phyloP scores from a whole-genome alignment of 2,888 invertebrate species.

The Seira sanloemensis region DNA sequence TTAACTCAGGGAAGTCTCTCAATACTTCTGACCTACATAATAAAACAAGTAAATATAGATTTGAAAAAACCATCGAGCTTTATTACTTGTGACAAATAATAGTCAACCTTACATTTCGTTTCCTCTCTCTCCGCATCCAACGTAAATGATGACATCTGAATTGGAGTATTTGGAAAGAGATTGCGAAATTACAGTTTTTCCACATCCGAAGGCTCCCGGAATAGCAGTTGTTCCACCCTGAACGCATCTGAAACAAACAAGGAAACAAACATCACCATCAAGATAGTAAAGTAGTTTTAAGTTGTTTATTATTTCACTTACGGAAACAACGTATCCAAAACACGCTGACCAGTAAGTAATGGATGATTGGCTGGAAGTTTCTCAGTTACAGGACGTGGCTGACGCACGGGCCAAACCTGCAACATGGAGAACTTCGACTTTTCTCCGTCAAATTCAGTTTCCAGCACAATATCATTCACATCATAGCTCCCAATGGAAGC shows the following conservation, averaged over 20 bases:
- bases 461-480: slow-evolving; percentile 95
- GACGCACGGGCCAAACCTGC: slow-evolving; percentile 99
- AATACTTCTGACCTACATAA: slow-evolving; percentile 69
- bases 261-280: neutral
- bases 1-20: slow-evolving; percentile 97
- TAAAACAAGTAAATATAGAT: too few species aligned
- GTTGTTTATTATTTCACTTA: slow-evolving; percentile 78
- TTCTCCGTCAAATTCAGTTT: slow-evolving; percentile 99
- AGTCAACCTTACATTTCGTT: slow-evolving; percentile 92
- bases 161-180: slow-evolving; percentile 99
- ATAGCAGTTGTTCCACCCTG: slow-evolving; percentile 99
- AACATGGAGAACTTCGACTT: slow-evolving; percentile 94
- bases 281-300: neutral
- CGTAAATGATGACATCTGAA: slow-evolving; percentile 99
- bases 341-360: slow-evolving; percentile 97
- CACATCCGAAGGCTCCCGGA: slow-evolving; percentile 99
- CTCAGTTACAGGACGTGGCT: slow-evolving; percentile 96
- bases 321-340: slow-evolving; percentile 98
- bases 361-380: slow-evolving; percentile 99
- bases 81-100: too few species aligned
- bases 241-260: slow-evolving; percentile 83
- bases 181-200: slow-evolving; percentile 99
- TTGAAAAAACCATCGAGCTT: too few species aligned
- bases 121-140: slow-evolving; percentile 99
- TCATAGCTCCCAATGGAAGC: slow-evolving; percentile 96